Evolutionary conservation across 2,113 vertebrate genomes (phyloP).

Genomic region (Mesocricetus auratus): DNA sequence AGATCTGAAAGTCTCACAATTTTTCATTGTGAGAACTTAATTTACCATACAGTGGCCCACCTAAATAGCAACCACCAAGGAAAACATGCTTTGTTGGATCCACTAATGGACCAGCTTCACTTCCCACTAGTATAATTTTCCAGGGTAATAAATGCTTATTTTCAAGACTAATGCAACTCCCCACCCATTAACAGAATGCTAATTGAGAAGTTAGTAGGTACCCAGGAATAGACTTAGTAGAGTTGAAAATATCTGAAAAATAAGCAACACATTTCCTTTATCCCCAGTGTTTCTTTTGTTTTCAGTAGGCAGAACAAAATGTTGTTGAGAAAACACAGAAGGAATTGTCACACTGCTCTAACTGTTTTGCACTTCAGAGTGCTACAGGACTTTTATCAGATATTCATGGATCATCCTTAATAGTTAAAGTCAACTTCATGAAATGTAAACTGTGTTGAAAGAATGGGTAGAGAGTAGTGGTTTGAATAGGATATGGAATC

Average conservation of each 20-base stretch:
- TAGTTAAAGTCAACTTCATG: not conserved
- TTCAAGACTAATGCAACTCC: not conserved
- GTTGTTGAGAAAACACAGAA: slow-evolving; percentile 26
- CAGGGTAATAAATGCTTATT: slow-evolving; percentile 52
- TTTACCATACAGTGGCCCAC: not conserved
- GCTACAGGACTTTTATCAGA: accelerated
- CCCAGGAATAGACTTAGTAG: not conserved
- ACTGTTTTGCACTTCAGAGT: not conserved
- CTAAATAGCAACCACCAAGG: not conserved
- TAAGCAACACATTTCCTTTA: slow-evolving; percentile 1
- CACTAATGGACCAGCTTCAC: not conserved
- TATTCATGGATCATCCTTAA: not conserved
- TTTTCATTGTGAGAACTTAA: slow-evolving; percentile 29
- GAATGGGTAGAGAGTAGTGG: not conserved
- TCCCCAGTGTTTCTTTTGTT: slow-evolving; percentile 14
- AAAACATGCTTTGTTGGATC: not conserved
- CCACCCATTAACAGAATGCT: slow-evolving; percentile 28
- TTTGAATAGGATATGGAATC: not conserved
- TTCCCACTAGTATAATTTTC: slow-evolving; percentile 24
- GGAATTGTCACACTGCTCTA: not conserved
- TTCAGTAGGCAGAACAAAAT: not conserved
- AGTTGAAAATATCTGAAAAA: slow-evolving; percentile 33
- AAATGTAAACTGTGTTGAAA: not conserved
- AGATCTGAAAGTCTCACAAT: not conserved
- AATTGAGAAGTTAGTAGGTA: slow-evolving; percentile 34